phyloP scores from a whole-genome alignment of 2,888 invertebrate species.

The Hypomecis punctinalis region DNA sequence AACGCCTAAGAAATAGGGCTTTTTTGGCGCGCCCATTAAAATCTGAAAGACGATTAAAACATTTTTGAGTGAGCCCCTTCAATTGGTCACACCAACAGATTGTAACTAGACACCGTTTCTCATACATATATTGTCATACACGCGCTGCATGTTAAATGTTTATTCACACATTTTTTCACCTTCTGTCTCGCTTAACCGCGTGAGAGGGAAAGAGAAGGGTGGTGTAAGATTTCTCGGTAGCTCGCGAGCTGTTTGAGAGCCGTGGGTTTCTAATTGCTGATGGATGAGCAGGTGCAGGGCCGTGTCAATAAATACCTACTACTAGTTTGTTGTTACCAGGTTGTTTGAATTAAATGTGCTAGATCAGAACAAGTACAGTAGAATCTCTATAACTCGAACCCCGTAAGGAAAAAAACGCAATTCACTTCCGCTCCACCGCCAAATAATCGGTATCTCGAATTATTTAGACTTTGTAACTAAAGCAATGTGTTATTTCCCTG shows the following conservation, averaged over 20 bases:
- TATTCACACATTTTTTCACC: conserved; percentile 64
- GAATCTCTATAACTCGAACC: too few species aligned
- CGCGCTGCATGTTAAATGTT: conserved; percentile 52
- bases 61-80: too few species aligned
- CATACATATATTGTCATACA: conserved; percentile 33
- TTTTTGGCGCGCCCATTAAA: too few species aligned
- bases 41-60: too few species aligned
- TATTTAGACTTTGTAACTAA: too few species aligned
- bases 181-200: conserved; percentile 29
- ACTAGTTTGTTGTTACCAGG: conserved; percentile 1
- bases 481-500: too few species aligned
- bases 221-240: conserved; percentile 75
- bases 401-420: too few species aligned
- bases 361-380: too few species aligned
- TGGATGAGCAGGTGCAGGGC: conserved; percentile 32
- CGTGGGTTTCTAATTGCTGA: conserved; percentile 57
- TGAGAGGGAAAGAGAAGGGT: conserved; percentile 47
- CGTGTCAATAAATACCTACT: not conserved
- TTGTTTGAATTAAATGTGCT: too few species aligned
- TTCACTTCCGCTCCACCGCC: too few species aligned
- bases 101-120: conserved; percentile 26
- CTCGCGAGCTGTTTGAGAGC: conserved; percentile 66
- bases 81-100: conserved; percentile 19
- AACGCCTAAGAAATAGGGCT: too few species aligned
- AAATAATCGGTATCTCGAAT: too few species aligned